Evolutionary conservation across 2,888 invertebrate species (phyloP).

Genomic region (Pyralis farinalis): DNA sequence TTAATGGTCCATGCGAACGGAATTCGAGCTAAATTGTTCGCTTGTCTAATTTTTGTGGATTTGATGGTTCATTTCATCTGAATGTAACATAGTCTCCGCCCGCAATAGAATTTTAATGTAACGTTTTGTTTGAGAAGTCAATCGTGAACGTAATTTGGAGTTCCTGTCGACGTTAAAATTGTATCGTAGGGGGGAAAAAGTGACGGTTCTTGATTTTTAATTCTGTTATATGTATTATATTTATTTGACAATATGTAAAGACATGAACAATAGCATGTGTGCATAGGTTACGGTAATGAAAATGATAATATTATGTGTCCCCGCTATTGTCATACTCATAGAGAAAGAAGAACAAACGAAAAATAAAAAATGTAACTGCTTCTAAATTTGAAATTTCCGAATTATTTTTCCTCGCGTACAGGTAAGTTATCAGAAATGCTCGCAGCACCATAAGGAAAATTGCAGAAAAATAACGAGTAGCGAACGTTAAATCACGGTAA

Average conservation of each 20-base stretch:
- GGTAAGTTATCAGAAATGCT: conserved; percentile 11
- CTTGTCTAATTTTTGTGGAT: conserved; percentile 70
- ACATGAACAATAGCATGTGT: too few relatives aligned
- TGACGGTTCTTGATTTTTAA: too few relatives aligned
- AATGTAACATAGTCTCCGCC: conserved; percentile 32
- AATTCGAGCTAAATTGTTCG: conserved; percentile 66
- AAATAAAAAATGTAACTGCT: too few relatives aligned
- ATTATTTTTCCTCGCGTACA: background rate
- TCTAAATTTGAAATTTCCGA: background rate
- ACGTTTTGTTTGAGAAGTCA: conserved; percentile 28
- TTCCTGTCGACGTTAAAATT: background rate
- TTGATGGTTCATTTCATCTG: conserved; percentile 59
- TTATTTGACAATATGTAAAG: too few relatives aligned
- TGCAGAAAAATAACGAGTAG: conserved; percentile 52
- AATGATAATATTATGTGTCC: too few relatives aligned
- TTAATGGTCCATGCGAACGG: conserved; percentile 65
- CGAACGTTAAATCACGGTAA: conserved; percentile 67
- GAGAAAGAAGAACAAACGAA: too few relatives aligned
- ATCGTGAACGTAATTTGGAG: conserved; percentile 13
- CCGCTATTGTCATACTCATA: too few relatives aligned
- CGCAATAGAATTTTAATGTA: conserved; percentile 28
- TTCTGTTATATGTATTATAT: too few relatives aligned
- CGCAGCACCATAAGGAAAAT: conserved; percentile 35
- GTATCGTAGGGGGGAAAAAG: conserved; percentile 14
- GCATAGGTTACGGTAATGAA: too few relatives aligned